phyloP scores from a whole-genome alignment of 2,888 invertebrate genomes.

The Andrena bicolor region DNA sequence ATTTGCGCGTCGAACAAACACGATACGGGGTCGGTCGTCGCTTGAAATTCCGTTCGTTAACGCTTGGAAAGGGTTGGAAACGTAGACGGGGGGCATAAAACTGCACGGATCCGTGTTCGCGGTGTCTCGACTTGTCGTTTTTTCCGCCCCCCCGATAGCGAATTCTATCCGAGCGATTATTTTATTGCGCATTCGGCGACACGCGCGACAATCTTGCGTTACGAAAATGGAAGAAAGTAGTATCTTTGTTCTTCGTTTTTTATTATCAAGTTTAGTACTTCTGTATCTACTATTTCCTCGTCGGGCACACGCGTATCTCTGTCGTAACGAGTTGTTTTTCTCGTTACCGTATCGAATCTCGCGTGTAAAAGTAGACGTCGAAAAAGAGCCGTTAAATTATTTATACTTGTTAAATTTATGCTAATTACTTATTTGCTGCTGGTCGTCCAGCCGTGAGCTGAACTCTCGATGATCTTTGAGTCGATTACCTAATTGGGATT shows the following conservation, averaged over 20 bases:
- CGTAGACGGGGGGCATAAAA: neutral
- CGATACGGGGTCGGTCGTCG: neutral
- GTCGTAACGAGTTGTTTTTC: slow-evolving; percentile 51
- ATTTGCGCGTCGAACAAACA: slow-evolving; percentile 20
- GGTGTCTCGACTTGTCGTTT: neutral
- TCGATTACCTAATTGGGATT: neutral
- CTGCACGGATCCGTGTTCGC: neutral
- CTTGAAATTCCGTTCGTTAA: neutral
- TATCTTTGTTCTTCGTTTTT: slow-evolving; percentile 23
- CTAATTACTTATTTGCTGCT: slow-evolving; percentile 6
- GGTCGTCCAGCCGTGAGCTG: neutral
- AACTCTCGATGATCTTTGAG: neutral
- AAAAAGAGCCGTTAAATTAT: slow-evolving; percentile 8
- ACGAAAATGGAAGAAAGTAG: slow-evolving; percentile 27
- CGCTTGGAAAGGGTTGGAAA: neutral
- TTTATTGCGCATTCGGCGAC: slow-evolving; percentile 26
- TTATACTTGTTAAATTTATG: slow-evolving; percentile 7
- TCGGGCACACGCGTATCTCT: slow-evolving; percentile 12
- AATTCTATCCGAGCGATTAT: slow-evolving; percentile 38
- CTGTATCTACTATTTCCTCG: slow-evolving; percentile 45
- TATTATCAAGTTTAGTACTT: slow-evolving; percentile 20
- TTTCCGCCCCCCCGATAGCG: slow-evolving; percentile 21
- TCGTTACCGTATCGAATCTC: slow-evolving; percentile 28
- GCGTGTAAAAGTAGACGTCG: neutral
- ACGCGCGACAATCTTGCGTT: slow-evolving; percentile 38